phyloP scores from a whole-genome alignment of 2,113 vertebrate genomes.

The Redunca redunca region DNA sequence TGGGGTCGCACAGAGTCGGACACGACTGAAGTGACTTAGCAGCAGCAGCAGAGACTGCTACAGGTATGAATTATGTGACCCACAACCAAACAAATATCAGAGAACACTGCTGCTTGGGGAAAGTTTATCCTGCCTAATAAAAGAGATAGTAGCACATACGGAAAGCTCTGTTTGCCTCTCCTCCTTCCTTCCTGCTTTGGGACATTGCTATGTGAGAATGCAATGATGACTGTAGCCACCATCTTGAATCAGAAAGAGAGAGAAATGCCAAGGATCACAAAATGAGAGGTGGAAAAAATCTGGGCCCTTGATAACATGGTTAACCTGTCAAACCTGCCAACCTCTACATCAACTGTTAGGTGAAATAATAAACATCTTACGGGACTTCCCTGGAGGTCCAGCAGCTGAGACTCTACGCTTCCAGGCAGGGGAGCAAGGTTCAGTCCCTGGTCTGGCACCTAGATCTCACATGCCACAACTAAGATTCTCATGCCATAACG shows the following conservation, averaged over 20 bases:
- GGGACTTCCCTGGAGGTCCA: not conserved
- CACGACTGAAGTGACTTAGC: no score
- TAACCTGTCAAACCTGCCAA: not conserved
- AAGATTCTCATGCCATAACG: not conserved
- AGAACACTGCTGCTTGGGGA: not conserved
- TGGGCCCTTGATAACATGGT: not conserved
- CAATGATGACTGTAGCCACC: not conserved
- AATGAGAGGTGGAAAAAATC: not conserved
- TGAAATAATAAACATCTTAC: not conserved
- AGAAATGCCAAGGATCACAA: not conserved
- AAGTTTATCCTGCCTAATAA: not conserved
- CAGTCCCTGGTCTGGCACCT: not conserved
- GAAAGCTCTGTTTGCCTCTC: not conserved
- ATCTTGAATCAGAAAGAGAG: not conserved
- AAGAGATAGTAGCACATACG: not conserved
- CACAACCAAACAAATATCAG: not conserved
- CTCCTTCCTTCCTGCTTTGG: not conserved
- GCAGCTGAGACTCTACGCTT: not conserved
- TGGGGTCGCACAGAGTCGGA: no score
- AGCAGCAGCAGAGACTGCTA: not conserved
- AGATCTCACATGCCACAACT: not conserved
- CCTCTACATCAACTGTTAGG: not conserved
- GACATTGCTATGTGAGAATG: not conserved
- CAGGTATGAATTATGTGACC: not conserved
- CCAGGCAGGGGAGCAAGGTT: not conserved